Conservation (phyloP, 2,888 invertebrate species). For the Eupithecia inturbata region DNA sequence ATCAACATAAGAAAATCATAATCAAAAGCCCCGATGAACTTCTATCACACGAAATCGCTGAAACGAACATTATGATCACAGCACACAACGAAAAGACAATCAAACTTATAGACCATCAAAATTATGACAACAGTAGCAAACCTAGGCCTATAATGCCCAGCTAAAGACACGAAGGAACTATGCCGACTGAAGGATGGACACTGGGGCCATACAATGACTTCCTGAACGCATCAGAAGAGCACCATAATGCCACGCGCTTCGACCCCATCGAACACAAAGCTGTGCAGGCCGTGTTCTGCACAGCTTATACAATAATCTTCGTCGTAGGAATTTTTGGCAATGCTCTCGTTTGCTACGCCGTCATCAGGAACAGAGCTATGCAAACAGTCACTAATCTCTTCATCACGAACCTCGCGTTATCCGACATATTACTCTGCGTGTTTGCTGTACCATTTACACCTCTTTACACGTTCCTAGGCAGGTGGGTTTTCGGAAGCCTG, state of each 20-base stretch:
- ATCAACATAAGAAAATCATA: conserved; percentile 16
- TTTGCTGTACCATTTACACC: conserved; percentile 96
- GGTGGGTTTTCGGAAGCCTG: conserved; percentile 93
- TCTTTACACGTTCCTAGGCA: conserved; percentile 91
- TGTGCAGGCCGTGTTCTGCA: conserved; percentile 89
- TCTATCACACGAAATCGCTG: conserved; percentile 11
- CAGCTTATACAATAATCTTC: conserved; percentile 91
- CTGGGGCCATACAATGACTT: conserved; percentile 61
- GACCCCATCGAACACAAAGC: conserved; percentile 87
- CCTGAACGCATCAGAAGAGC: conserved; percentile 51
- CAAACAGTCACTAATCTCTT: conserved; percentile 97
- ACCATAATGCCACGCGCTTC: conserved; percentile 56
- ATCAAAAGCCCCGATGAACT: conserved; percentile 16
- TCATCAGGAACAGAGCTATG: conserved; percentile 93
- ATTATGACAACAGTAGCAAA: conserved; percentile 62
- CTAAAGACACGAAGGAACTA: conserved; percentile 66
- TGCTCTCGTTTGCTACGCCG: conserved; percentile 93
- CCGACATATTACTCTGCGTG: conserved; percentile 93
- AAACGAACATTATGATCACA: conserved; percentile 58
- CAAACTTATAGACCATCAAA: conserved; percentile 46
- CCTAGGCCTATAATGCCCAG: conserved; percentile 73
- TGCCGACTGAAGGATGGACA: conserved; percentile 73
- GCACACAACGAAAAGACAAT: conserved; percentile 42
- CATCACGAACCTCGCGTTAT: conserved; percentile 94
- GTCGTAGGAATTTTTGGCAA: conserved; percentile 92